phyloP scores from a whole-genome alignment of 2,888 invertebrate genomes.

The Alitta virens region DNA sequence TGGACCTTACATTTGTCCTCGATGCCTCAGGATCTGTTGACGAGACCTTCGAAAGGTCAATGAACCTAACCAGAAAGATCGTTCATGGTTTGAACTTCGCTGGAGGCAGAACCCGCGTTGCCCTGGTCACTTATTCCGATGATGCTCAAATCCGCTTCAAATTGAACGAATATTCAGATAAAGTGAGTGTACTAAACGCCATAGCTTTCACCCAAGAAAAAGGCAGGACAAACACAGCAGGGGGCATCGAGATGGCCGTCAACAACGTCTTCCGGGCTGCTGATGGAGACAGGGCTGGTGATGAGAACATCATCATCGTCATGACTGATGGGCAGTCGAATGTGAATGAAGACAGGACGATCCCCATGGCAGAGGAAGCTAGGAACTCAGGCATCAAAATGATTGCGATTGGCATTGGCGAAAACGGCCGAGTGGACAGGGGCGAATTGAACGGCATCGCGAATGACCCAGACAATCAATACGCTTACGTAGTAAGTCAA shows the following conservation, averaged over 20 bases:
- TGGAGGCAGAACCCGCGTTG: slow-evolving; percentile 34
- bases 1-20: slow-evolving; percentile 27
- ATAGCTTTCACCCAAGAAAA: slow-evolving; percentile 44
- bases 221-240: slow-evolving; percentile 47
- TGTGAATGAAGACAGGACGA: neutral
- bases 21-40: slow-evolving; percentile 31
- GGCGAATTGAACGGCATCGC: neutral
- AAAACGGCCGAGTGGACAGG: neutral
- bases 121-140: slow-evolving; percentile 42
- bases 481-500: neutral
- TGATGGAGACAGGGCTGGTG: neutral
- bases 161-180: slow-evolving; percentile 38
- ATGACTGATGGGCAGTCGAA: slow-evolving; percentile 1
- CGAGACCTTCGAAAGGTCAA: slow-evolving; percentile 21
- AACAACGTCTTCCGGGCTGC: neutral
- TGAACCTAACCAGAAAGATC: slow-evolving; percentile 19
- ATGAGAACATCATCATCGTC: neutral
- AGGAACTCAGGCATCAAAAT: neutral
- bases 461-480: neutral
- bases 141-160: slow-evolving; percentile 37
- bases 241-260: neutral
- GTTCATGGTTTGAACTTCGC: slow-evolving; percentile 28
- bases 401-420: neutral
- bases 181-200: slow-evolving; percentile 39
- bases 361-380: neutral